phyloP scores from a whole-genome alignment of 37 sponge, comb jelly and placozoan species.

The Haliclona indistincta region DNA sequence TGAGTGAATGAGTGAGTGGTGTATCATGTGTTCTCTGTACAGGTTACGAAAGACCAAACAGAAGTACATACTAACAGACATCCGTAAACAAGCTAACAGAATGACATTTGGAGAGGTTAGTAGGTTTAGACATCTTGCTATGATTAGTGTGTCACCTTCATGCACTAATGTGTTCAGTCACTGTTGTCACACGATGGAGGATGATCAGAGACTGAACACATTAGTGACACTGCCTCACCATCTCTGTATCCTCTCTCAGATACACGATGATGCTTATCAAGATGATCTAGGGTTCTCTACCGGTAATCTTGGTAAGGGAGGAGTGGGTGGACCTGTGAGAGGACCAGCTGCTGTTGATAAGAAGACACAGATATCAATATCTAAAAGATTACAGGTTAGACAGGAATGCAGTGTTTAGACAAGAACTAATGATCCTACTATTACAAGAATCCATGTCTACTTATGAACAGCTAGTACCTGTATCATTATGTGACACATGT shows the following conservation, averaged over 20 bases:
- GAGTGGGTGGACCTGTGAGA: slow-evolving; percentile 82
- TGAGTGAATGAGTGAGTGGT: too few relatives aligned
- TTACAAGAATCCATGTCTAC: too few relatives aligned
- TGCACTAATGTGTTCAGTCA: too few relatives aligned
- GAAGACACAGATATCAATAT: slow-evolving; percentile 93
- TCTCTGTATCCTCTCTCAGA: slow-evolving; percentile 65
- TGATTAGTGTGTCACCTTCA: too few relatives aligned
- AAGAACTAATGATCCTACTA: too few relatives aligned
- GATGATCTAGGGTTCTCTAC: slow-evolving; percentile 92
- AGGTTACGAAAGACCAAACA: slow-evolving; percentile 96
- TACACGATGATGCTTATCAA: slow-evolving; percentile 96
- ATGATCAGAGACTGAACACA: too few relatives aligned
- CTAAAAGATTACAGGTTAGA: slow-evolving; percentile 86
- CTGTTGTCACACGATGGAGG: too few relatives aligned
- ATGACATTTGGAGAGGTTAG: slow-evolving; percentile 95
- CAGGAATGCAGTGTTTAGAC: neutral
- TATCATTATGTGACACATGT: too few relatives aligned
- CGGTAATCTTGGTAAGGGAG: slow-evolving; percentile 88
- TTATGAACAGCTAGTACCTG: too few relatives aligned
- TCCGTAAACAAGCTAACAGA: slow-evolving; percentile 96
- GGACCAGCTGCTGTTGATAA: slow-evolving; percentile 86
- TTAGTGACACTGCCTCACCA: too few relatives aligned
- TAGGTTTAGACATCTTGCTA: too few relatives aligned
- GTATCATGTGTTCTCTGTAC: too few relatives aligned
- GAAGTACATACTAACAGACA: slow-evolving; percentile 77